phyloP scores from a whole-genome alignment of 2,797 vertebrate species.

The Sternotherus odoratus region DNA sequence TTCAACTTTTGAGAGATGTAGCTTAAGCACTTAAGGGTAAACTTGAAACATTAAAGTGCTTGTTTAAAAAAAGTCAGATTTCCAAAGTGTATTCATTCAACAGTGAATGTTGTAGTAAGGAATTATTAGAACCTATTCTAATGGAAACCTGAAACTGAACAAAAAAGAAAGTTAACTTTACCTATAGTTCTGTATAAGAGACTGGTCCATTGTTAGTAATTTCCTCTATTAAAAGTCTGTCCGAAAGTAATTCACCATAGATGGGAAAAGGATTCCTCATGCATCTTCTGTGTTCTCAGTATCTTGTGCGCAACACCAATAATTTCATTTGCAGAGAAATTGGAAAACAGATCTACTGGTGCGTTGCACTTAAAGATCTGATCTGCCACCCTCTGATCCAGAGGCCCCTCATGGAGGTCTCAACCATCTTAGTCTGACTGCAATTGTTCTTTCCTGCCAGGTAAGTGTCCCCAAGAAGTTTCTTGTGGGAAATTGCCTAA shows the following conservation, averaged over 20 bases:
- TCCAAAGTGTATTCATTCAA: neutral
- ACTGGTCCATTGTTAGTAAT: neutral
- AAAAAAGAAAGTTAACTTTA: neutral
- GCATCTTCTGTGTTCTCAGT: slow-evolving; percentile 46
- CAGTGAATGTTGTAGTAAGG: neutral
- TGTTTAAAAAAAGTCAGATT: neutral
- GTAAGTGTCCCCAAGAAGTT: slow-evolving; percentile 75
- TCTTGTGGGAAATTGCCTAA: slow-evolving; percentile 74
- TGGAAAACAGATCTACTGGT: slow-evolving; percentile 67
- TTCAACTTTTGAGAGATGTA: neutral
- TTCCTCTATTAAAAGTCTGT: slow-evolving; percentile 10
- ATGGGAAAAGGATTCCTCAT: slow-evolving; percentile 42
- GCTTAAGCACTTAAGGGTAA: neutral
- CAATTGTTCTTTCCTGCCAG: slow-evolving; percentile 68
- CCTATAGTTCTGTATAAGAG: neutral
- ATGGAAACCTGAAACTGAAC: neutral
- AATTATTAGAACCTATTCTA: neutral
- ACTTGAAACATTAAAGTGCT: neutral
- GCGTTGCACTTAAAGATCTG: slow-evolving; percentile 71
- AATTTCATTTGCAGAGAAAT: slow-evolving; percentile 75
- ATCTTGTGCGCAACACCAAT: slow-evolving; percentile 66
- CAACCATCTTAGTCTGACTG: slow-evolving; percentile 69
- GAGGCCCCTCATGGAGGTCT: slow-evolving; percentile 69
- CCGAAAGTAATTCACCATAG: neutral
- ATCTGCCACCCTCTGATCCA: slow-evolving; percentile 66